Conservation (phyloP, 1,140 invertebrate species). For the Drosophila arawakana region DNA sequence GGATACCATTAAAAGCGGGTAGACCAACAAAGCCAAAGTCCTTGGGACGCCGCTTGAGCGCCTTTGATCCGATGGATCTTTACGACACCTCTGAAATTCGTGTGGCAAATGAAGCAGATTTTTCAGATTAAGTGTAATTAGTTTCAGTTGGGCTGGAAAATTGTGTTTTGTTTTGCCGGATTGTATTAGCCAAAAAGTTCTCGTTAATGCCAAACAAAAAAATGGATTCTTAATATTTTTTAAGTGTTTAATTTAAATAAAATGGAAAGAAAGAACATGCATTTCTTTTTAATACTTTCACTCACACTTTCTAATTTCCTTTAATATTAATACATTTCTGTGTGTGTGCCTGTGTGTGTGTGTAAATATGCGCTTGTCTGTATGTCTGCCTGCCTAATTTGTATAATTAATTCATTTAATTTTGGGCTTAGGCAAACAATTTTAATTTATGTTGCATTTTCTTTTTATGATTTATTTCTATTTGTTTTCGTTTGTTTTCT, state of each 20-base stretch:
- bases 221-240: slow-evolving; percentile 18
- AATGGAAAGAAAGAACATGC: slow-evolving; percentile 29
- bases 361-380: neutral
- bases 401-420: slow-evolving; percentile 16
- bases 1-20: slow-evolving; percentile 32
- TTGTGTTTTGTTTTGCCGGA: slow-evolving; percentile 43
- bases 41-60: slow-evolving; percentile 13
- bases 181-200: slow-evolving; percentile 58
- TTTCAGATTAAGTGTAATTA: slow-evolving; percentile 18
- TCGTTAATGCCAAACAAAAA: slow-evolving; percentile 67
- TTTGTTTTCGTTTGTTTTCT: slow-evolving; percentile 43
- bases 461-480: slow-evolving; percentile 63
- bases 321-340: slow-evolving; percentile 27
- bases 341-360: slow-evolving; percentile 22
- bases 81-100: slow-evolving; percentile 52
- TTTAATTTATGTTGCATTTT: slow-evolving; percentile 9
- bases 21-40: neutral
- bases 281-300: slow-evolving; percentile 23
- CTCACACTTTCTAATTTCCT: slow-evolving; percentile 13
- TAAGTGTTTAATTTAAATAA: slow-evolving; percentile 30
- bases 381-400: slow-evolving; percentile 26
- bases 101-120: slow-evolving; percentile 58
- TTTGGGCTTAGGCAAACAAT: slow-evolving; percentile 28
- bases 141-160: neutral
- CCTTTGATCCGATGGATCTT: slow-evolving; percentile 52